Conservation (phyloP, 2,888 invertebrate species). For the Diplolepis rosae region DNA sequence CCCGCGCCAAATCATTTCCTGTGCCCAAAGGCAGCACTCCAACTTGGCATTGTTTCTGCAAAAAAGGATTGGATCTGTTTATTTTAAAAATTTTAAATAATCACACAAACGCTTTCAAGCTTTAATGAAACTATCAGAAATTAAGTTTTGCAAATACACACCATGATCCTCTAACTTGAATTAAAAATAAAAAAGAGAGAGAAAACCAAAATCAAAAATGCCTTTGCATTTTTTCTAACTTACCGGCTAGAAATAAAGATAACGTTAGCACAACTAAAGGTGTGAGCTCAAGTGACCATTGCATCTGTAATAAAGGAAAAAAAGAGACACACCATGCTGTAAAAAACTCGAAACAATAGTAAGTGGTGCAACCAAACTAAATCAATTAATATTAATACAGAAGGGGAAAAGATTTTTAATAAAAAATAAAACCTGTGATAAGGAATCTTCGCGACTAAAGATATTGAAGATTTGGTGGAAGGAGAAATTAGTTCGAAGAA, state of each 20-base stretch:
- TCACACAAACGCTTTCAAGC: too few relatives aligned
- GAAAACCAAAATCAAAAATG: not conserved
- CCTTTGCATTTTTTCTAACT: conserved; percentile 44
- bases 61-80: too few relatives aligned
- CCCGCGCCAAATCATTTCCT: conserved; percentile 96
- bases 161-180: too few relatives aligned
- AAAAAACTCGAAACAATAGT: conserved; percentile 40
- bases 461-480: not conserved
- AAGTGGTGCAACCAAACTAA: not conserved
- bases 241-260: conserved; percentile 62
- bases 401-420: not conserved
- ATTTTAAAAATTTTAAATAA: too few relatives aligned
- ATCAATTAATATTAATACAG: conserved; percentile 3
- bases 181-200: too few relatives aligned
- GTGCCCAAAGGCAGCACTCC: conserved; percentile 97
- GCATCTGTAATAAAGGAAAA: conserved; percentile 60
- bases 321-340: conserved; percentile 59
- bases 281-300: conserved; percentile 54
- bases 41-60: conserved; percentile 92
- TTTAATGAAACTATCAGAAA: not conserved
- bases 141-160: too few relatives aligned
- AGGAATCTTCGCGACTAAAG: not conserved
- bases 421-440: not conserved
- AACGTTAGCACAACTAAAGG: conserved; percentile 59
- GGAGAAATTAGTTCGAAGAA: conserved; percentile 8